Percentiles rank a stretch among this genome's conserved stretches.
Evolutionary conservation across 53 echinoderm and acorn worm species (phyloP).

Genomic region (Temnopleurus reevesii): DNA sequence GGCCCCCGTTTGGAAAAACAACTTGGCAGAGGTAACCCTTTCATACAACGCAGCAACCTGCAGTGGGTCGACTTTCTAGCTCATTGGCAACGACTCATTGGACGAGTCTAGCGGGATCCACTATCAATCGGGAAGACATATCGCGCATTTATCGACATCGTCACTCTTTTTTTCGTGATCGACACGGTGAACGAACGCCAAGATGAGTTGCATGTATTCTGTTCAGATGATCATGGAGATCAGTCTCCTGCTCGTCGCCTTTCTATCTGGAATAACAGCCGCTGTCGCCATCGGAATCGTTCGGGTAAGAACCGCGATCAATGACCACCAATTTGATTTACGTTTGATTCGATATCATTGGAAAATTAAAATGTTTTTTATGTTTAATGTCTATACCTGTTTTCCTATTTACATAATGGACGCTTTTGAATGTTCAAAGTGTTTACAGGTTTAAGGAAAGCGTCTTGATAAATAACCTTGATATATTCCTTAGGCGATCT

Average conservation of each 20-base stretch:
- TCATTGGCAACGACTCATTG: neutral
- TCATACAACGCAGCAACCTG: neutral
- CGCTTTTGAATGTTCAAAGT: no score
- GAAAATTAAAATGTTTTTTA: no score
- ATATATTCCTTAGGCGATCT: no score
- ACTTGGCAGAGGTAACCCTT: neutral
- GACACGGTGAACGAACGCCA: neutral
- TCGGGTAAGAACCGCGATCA: slow-evolving; percentile 8
- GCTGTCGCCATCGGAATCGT: slow-evolving; percentile 49
- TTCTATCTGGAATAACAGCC: slow-evolving; percentile 47
- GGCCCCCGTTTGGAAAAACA: neutral
- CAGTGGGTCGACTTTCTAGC: neutral
- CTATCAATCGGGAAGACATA: neutral
- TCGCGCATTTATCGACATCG: neutral
- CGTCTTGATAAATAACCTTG: no score
- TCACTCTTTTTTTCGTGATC: neutral
- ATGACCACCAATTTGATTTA: neutral
- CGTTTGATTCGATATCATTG: no score
- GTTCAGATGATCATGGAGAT: slow-evolving; percentile 52
- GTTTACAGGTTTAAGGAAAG: no score
- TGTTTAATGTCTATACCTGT: no score
- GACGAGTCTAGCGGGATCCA: neutral
- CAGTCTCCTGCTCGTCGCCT: slow-evolving; percentile 28
- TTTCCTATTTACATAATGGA: no score
- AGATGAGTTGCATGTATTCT: slow-evolving; percentile 40